Conservation (phyloP, 2,888 invertebrate species). For the Gymnocheta viridis region DNA sequence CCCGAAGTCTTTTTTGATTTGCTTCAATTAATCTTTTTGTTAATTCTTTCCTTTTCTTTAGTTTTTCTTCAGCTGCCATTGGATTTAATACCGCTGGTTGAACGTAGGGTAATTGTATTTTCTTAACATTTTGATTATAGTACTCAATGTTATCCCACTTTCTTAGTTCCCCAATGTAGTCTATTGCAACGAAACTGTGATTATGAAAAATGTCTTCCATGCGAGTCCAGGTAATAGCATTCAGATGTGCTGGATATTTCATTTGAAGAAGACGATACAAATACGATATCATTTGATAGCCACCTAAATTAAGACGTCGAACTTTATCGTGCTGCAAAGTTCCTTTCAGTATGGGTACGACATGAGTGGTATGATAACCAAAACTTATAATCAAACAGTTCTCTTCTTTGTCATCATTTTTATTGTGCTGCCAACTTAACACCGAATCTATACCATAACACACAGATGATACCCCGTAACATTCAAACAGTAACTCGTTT, state of each 20-base stretch:
- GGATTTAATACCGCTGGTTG: conserved; percentile 83
- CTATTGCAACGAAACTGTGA: conserved; percentile 89
- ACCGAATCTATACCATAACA: conserved; percentile 94
- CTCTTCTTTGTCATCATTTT: neutral
- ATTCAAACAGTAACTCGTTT: conserved; percentile 96
- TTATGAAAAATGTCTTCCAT: conserved; percentile 93
- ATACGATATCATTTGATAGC: conserved; percentile 92
- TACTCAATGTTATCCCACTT: conserved; percentile 92
- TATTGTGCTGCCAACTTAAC: conserved; percentile 87
- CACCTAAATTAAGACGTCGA: conserved; percentile 92
- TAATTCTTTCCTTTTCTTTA: conserved; percentile 92
- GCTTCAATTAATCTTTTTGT: conserved; percentile 93
- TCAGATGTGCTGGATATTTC: conserved; percentile 95
- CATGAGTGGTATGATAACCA: conserved; percentile 94
- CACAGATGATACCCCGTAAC: conserved; percentile 92
- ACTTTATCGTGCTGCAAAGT: conserved; percentile 87
- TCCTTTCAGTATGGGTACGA: conserved; percentile 91
- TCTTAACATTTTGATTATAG: conserved; percentile 91
- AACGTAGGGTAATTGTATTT: conserved; percentile 93
- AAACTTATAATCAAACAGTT: conserved; percentile 87
- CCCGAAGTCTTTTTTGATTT: conserved; percentile 93
- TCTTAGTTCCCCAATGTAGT: conserved; percentile 90
- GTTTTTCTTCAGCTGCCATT: conserved; percentile 88
- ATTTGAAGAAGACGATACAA: conserved; percentile 91
- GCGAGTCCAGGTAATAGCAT: conserved; percentile 92